Conservation (phyloP, 2,888 invertebrate genomes). For the Gastracanthus pulcherrimus region DNA sequence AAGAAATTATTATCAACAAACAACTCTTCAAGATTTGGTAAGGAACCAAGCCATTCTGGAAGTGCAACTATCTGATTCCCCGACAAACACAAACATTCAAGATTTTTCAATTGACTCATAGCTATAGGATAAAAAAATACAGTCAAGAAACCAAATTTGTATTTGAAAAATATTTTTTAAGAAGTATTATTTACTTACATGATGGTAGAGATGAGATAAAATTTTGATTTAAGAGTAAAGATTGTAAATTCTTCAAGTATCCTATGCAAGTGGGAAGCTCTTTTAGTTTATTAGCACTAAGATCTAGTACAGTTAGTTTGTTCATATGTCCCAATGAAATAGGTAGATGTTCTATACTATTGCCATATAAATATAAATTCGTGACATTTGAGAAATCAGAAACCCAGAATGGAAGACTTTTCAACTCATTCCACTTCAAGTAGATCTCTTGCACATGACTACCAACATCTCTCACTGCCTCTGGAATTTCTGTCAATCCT, state of each 20-base stretch:
- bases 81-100: constrained; percentile 67
- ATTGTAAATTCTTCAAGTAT: constrained; percentile 64
- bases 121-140: too few species aligned
- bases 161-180: constrained; percentile 9
- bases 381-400: constrained; percentile 69
- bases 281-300: constrained; percentile 68
- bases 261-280: constrained; percentile 65
- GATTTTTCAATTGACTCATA: constrained; percentile 65
- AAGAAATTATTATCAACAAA: constrained; percentile 69
- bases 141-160: background rate
- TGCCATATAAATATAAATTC: constrained; percentile 72
- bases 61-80: constrained; percentile 68
- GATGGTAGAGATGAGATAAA: constrained; percentile 65
- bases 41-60: constrained; percentile 72
- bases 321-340: constrained; percentile 65
- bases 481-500: constrained; percentile 71
- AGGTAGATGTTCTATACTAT: constrained; percentile 67
- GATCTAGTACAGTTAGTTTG: constrained; percentile 68
- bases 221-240: constrained; percentile 67
- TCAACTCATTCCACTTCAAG: constrained; percentile 74
- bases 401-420: constrained; percentile 69
- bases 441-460: constrained; percentile 74
- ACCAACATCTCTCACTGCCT: constrained; percentile 69
- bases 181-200: constrained; percentile 63
- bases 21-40: constrained; percentile 68